Evolutionary conservation across 2,888 invertebrate genomes (phyloP), one percentile per base, ranked within the genome.

Genomic region (Axea sp.): DNA sequence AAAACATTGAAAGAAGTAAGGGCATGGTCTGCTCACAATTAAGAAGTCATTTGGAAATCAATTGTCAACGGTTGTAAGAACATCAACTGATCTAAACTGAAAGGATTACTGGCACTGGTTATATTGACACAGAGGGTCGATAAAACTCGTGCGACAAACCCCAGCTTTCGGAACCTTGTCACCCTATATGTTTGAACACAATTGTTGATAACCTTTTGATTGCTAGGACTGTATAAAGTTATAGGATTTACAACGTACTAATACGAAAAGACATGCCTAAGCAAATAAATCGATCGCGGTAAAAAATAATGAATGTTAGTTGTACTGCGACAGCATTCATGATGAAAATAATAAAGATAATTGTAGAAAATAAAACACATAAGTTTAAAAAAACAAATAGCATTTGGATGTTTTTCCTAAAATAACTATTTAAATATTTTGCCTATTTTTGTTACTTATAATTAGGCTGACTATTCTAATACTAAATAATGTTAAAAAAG

Each of bases 101-200:
- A 86, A 85, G 86, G 86, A 86, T 84, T 84, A 84, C 77, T 75
- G 78, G 41, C 77, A 75, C 76, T 79, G 79, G 78, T 77, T 82
- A 17, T 76, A 80, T 84, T 84, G 83, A 83, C 82, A 82, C 73
- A 78, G 74, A 77, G 83, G 82, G 81, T 78, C 76, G 60, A 24
- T 35, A 37, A 60, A 45, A 51, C 41, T 41, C 30, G 37, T 51
- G 59, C 55, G 55, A 60, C 31, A 33, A 35, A 62, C 65, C 43
- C 64, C 57, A 75, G 76, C 76, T 78, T 71, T 75, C 67, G 74
- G 76, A 76, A 55, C 69, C 77, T 74, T 80, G 85, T 83, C 83
- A 86, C 84, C 84, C 86, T 85, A 85, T 84, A 84, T 85, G 85
- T 86, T 86, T 86, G 83, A 86, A 86, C 86, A 86, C 83, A 86